Conservation (phyloP, 2,888 invertebrate genomes). For the Cepaea hortensis region DNA sequence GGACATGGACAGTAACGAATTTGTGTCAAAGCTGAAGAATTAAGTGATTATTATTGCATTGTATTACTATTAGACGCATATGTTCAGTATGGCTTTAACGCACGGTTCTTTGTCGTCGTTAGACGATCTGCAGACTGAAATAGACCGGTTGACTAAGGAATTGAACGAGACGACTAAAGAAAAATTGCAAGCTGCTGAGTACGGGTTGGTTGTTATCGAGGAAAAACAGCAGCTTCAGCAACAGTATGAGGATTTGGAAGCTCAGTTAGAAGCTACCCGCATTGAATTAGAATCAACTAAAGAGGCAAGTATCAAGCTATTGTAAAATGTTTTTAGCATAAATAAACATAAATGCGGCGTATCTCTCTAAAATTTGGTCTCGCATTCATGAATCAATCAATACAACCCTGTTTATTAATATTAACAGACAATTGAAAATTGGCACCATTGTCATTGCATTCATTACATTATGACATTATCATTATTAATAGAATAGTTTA, state of each 20-base stretch:
- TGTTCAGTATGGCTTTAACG: slow-evolving; percentile 13
- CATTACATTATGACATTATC: no score
- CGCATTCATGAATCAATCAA: no score
- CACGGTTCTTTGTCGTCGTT: slow-evolving; percentile 76
- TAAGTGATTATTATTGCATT: neutral
- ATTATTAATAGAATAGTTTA: no score
- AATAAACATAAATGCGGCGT: no score
- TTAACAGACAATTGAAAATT: no score
- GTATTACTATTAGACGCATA: neutral
- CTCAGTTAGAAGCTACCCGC: slow-evolving; percentile 91
- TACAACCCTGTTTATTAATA: no score
- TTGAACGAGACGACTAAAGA: slow-evolving; percentile 79
- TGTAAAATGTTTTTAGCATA: no score
- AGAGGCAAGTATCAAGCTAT: slow-evolving; percentile 81
- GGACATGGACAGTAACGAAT: neutral
- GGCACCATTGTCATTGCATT: no score
- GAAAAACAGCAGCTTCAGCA: slow-evolving; percentile 92
- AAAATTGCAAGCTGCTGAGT: slow-evolving; percentile 96
- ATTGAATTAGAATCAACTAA: slow-evolving; percentile 95
- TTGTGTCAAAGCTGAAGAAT: neutral
- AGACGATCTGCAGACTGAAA: slow-evolving; percentile 64
- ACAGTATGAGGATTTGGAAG: slow-evolving; percentile 92
- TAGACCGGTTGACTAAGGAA: slow-evolving; percentile 69
- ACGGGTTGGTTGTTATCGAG: slow-evolving; percentile 94
- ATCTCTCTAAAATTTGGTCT: no score